These are phyloP conservation scores for Dipodomys merriami DNA, from an alignment of 2,113 vertebrate genomes.

Conservation along the genomic window DNA sequence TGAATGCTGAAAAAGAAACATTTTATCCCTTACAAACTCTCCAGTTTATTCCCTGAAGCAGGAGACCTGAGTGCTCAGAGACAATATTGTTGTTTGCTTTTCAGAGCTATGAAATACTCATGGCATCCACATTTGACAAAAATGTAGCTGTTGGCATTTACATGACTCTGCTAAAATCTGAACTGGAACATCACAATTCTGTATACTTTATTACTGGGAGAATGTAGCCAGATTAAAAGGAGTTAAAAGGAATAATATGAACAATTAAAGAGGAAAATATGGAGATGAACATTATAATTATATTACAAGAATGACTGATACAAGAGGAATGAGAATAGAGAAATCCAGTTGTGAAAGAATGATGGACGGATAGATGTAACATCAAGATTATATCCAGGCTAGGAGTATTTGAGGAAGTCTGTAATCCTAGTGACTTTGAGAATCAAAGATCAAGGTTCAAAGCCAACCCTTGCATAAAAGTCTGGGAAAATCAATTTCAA, in stretches of 20 bases:
- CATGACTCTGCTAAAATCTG: conserved; percentile 67
- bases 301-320: neutral
- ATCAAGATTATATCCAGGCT: neutral
- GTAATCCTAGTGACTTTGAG: too few relatives aligned
- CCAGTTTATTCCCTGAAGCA: conserved; percentile 49
- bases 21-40: conserved; percentile 35
- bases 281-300: conserved; percentile 14
- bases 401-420: too few relatives aligned
- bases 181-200: conserved; percentile 59
- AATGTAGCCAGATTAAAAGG: conserved; percentile 28
- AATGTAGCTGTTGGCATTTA: conserved; percentile 65
- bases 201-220: conserved; percentile 57
- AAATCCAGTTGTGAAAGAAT: neutral
- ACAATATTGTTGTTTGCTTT: conserved; percentile 54
- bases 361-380: neutral
- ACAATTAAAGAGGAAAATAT: conserved; percentile 48
- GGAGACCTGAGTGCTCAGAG: conserved; percentile 34
- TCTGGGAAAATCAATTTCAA: too few relatives aligned
- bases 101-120: conserved; percentile 52
- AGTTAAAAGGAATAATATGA: conserved; percentile 17
- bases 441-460: too few relatives aligned
- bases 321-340: neutral
- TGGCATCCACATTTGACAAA: conserved; percentile 58
- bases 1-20: neutral
- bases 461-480: too few relatives aligned